These are phyloP conservation scores for Eleutherodactylus coqui DNA, from an alignment of 2,797 vertebrate species.

Conservation along the genomic window DNA sequence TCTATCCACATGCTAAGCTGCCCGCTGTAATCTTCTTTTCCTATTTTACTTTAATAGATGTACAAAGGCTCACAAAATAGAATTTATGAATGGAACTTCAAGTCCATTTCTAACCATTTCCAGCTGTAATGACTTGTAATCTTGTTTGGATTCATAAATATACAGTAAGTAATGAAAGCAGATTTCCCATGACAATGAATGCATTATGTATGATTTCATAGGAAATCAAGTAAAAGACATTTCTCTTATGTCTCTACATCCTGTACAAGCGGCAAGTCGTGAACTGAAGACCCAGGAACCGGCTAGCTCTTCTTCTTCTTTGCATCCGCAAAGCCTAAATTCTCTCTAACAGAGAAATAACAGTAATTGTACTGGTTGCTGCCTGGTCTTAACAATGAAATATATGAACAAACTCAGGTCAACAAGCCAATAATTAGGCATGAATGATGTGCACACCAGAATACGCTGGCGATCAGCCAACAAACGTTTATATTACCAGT, in stretches of 20 bases:
- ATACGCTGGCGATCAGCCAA: too few relatives aligned
- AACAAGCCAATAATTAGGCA: too few relatives aligned
- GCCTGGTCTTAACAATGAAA: too few relatives aligned
- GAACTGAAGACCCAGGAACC: not conserved
- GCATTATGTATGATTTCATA: not conserved
- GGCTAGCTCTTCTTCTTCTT: not conserved
- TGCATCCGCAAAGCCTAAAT: too few relatives aligned
- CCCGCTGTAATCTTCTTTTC: not conserved
- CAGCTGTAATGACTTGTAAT: not conserved
- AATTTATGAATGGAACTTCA: not conserved
- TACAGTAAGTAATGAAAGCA: not conserved
- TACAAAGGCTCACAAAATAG: not conserved
- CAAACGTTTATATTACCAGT: too few relatives aligned
- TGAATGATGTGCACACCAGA: too few relatives aligned
- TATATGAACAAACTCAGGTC: too few relatives aligned
- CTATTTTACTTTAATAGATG: constrained; percentile 7
- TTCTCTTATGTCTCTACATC: not conserved
- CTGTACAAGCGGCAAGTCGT: not conserved
- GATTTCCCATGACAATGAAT: not conserved
- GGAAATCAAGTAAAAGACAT: constrained; percentile 4
- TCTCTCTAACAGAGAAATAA: too few relatives aligned
- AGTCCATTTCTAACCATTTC: constrained; percentile 9
- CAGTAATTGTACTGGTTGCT: too few relatives aligned
- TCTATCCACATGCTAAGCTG: not conserved
- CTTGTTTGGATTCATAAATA: constrained; percentile 9